Base-by-base conservation (phyloP, 2,113 vertebrate species). In the Dolichallabes microphthalmus region DNA sequence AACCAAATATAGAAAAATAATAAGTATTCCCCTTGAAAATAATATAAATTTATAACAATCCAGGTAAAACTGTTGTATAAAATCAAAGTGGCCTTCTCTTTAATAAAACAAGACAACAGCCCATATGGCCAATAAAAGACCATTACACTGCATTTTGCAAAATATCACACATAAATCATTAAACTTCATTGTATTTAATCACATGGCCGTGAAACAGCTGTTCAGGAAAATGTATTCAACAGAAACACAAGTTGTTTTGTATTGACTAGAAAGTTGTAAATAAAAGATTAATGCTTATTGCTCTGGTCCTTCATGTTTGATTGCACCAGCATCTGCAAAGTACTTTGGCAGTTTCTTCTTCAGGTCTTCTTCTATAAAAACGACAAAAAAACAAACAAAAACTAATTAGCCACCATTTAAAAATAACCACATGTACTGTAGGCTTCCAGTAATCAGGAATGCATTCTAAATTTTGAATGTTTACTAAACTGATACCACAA, bases 331-430 rank as follows among this genome's bases (percentile, higher is more conserved):
- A 60, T 58, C 10, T 0, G 7, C 53, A 30, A 60, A 78, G 27
- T 35, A 19, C 30, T 78, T 78, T 32, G 27, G 52, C 60, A 50
- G 61, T 50, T 71, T 73, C 27, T 80, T 73, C 20, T 60, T 73
- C 17, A 63, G 20, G 73, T 20, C 45, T 85, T 84, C 6, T 60
- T 74, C 79, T 81, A 39, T 52, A 64, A 81, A n/a, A 63, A 12
- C 10, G 15, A 45, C 35, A 74, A 25, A 83, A 64, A 84, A 55
- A 84, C 19, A 66, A 84, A n/a, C n/a, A n/a, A n/a, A n/a, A 55
- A 84, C 19, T 60, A n/a, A 64, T 64, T 50, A 64, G 22, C 30
- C 39, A 61, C 58, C 20, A 80, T 10, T n/a, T n/a, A 63, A 10
- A 80, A 61, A 80, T 39, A 45, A 39, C 20, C 57, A 30, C 2